Evolutionary conservation across 2,888 invertebrate species (phyloP).

Genomic region (Pinctada fucata): DNA sequence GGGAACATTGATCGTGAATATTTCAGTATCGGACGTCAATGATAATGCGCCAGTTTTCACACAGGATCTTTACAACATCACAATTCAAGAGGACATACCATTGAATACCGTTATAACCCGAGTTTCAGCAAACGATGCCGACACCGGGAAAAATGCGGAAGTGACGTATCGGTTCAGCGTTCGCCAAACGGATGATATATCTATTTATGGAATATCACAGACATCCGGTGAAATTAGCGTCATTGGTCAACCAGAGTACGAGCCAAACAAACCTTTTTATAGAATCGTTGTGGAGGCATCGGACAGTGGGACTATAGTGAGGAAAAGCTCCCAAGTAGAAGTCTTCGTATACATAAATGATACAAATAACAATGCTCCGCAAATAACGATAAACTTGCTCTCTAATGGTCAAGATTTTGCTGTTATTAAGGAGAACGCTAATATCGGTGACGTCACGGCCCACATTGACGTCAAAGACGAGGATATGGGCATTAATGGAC

Average conservation of each 20-base stretch:
- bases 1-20: slow-evolving; percentile 58
- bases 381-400: slow-evolving; percentile 74
- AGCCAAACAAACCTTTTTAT: slow-evolving; percentile 46
- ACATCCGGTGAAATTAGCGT: slow-evolving; percentile 62
- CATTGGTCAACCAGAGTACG: slow-evolving; percentile 55
- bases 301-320: slow-evolving; percentile 63
- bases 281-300: slow-evolving; percentile 55
- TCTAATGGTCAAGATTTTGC: slow-evolving; percentile 47
- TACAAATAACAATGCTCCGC: slow-evolving; percentile 95
- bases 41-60: slow-evolving; percentile 66
- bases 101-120: slow-evolving; percentile 55
- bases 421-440: slow-evolving; percentile 57
- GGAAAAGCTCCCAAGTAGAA: slow-evolving; percentile 53
- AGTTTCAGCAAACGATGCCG: slow-evolving; percentile 89
- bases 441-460: slow-evolving; percentile 61
- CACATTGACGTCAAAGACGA: slow-evolving; percentile 60
- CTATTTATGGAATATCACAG: slow-evolving; percentile 57
- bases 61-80: slow-evolving; percentile 55
- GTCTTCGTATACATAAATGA: slow-evolving; percentile 81
- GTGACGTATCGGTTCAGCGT: slow-evolving; percentile 76
- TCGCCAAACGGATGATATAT: slow-evolving; percentile 45
- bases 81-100: slow-evolving; percentile 60
- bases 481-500: slow-evolving; percentile 66
- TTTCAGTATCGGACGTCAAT: slow-evolving; percentile 64
- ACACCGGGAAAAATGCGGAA: slow-evolving; percentile 87